A percentile compares a stretch with the other conserved stretches of the same genome.
Evolutionary conservation across 2,888 invertebrate species (phyloP).

Genomic region (Metopia argyrocephala): DNA sequence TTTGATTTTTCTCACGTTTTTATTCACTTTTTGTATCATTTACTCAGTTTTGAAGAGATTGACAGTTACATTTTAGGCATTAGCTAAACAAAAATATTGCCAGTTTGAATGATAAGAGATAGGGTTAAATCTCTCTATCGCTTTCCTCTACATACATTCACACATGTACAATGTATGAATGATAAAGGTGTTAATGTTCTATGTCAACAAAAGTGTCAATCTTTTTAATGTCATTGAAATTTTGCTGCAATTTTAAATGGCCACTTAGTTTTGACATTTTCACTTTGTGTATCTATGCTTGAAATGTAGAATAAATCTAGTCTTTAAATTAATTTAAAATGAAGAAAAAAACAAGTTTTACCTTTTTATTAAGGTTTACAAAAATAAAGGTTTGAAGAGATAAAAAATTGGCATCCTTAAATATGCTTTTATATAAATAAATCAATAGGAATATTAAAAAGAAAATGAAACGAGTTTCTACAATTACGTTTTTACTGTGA

Average conservation of each 20-base stretch:
- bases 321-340: too few relatives aligned
- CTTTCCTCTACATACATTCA: neutral
- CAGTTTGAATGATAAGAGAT: neutral
- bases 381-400: too few relatives aligned
- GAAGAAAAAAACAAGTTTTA: too few relatives aligned
- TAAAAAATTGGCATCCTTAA: too few relatives aligned
- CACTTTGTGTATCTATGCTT: neutral
- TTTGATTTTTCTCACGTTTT: constrained; percentile 15
- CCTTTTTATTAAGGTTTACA: too few relatives aligned
- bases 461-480: too few relatives aligned
- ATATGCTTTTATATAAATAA: too few relatives aligned
- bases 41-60: constrained; percentile 36
- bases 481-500: too few relatives aligned
- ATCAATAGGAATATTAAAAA: too few relatives aligned
- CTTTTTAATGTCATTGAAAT: constrained; percentile 39
- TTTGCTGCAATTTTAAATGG: constrained; percentile 33
- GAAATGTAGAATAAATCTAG: neutral
- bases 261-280: neutral
- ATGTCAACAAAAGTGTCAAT: constrained; percentile 59
- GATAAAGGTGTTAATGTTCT: constrained; percentile 51
- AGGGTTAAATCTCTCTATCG: neutral
- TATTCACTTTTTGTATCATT: neutral
- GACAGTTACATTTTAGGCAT: constrained; percentile 43
- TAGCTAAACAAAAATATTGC: constrained; percentile 8
- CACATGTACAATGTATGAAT: neutral